Evolutionary conservation across 2,113 vertebrate genomes (phyloP), one percentile per base, ranked within the genome.

Genomic region (Procavia capensis): DNA sequence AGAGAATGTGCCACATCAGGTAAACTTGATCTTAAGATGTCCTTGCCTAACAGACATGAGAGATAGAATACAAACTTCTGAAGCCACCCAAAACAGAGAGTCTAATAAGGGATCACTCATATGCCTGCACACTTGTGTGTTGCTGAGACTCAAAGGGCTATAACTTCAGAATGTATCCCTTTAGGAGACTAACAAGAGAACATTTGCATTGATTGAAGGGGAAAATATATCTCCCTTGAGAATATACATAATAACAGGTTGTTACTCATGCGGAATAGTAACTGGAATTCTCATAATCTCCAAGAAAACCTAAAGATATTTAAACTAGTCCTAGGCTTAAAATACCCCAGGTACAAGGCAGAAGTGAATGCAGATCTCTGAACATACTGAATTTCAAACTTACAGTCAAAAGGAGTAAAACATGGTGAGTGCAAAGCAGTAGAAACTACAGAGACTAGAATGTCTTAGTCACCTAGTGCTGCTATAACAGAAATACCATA

Each of bases 251-350:
- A 34, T 29, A 85, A 70, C 29, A 95, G 31, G 10, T 41, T 86
- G n/a, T 79, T 93, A 36, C 41, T 85, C 57, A 20, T 84, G 19
- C 70, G 41, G 39, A 39, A 76, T 41, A 83, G 2, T 20, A 80
- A 13, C 41, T 79, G 34, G 19, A 93, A 88, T 70, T 96, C 72
- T 41, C 89, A 66, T 50, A 93, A 80, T 75, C 29, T 25, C 31
- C 7, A 54, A 81, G 45, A 88, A 91, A 95, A 91, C 82, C 29
- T 90, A 95, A 93, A 29, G 39, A 94, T 41, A 93, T 61, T 83
- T 85, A 93, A 88, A 68, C 17, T 70, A 14, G 20, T 95, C 16
- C 16, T 79, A 31, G 50, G 24, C 45, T 93, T 61, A 95, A 88
- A n/a, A 27, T 45, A 2, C 8, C 31, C 9, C 61, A 47, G 41